A percentile compares a stretch with the other conserved stretches of the same genome.
Evolutionary conservation across 2,113 vertebrate genomes (phyloP).

Genomic region (Echinops telfairi): DNA sequence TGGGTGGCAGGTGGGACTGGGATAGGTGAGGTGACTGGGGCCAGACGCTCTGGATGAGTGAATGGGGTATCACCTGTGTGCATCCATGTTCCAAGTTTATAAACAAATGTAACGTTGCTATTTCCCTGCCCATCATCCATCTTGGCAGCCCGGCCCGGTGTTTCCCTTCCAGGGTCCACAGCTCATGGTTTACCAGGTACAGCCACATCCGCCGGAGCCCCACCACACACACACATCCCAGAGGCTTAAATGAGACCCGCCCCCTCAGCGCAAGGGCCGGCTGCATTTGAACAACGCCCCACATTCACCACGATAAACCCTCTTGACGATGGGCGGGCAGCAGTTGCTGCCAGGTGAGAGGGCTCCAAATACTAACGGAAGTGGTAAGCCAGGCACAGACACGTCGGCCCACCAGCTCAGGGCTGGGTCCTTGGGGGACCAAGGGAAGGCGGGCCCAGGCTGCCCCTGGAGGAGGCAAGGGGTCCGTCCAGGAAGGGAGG

Average conservation of each 20-base stretch:
- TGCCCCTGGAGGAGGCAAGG: not conserved
- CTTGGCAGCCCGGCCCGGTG: not conserved
- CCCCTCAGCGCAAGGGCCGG: not conserved
- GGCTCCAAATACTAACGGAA: conserved; percentile 12
- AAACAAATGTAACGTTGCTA: not conserved
- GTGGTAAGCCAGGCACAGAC: not conserved
- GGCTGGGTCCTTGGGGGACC: not conserved
- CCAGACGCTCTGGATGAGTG: not conserved
- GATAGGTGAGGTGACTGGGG: not conserved
- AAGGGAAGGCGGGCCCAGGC: not conserved
- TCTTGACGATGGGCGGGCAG: not conserved
- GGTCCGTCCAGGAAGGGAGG: not conserved
- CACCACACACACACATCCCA: not conserved
- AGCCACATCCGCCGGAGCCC: not conserved
- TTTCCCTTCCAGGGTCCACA: not conserved
- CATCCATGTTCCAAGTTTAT: not conserved
- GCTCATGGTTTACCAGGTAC: not conserved
- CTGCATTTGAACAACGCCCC: conserved; percentile 45
- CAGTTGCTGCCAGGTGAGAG: not conserved
- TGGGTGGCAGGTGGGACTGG: not conserved
- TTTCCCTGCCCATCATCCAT: not conserved
- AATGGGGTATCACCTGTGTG: not conserved
- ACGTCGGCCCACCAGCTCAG: accelerated
- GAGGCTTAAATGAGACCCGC: not conserved
- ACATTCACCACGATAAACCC: not conserved